These are phyloP conservation scores for Drosophila nikananu DNA, from an alignment of 1,140 invertebrate species.

Conservation along the genomic window DNA sequence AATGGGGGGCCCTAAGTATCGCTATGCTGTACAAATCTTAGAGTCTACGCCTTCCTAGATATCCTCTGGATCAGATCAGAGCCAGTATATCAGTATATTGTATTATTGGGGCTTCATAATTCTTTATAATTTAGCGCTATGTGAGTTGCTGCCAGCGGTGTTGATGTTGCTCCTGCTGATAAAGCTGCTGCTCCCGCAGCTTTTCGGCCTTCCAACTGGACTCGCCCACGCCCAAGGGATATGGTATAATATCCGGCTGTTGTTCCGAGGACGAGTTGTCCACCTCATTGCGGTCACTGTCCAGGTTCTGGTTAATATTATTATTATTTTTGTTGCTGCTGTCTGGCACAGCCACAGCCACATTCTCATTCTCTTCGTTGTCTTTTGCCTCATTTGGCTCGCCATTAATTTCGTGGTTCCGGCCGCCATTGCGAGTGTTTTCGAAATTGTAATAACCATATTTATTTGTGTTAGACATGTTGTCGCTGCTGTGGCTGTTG, in stretches of 20 bases:
- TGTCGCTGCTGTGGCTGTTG: constrained; percentile 33
- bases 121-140: too few species aligned
- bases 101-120: constrained; percentile 35
- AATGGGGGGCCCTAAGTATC: constrained; percentile 56
- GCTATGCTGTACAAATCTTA: constrained; percentile 80
- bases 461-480: constrained; percentile 55
- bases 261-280: constrained; percentile 67
- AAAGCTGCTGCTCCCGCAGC: constrained; percentile 39
- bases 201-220: constrained; percentile 67
- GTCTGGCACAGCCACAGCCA: constrained; percentile 7
- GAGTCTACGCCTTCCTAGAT: constrained; percentile 42
- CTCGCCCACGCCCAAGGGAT: constrained; percentile 72
- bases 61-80: constrained; percentile 17
- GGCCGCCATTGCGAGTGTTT: constrained; percentile 49
- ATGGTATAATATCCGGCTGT: constrained; percentile 81
- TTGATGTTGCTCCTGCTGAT: constrained; percentile 42
- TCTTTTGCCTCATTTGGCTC: constrained; percentile 52
- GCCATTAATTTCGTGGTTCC: constrained; percentile 52
- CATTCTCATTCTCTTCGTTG: constrained; percentile 18
- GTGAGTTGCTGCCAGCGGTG: constrained; percentile 55
- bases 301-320: constrained; percentile 21
- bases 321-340: too few species aligned
- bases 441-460: constrained; percentile 52
- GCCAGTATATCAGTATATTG: constrained; percentile 4
- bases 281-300: constrained; percentile 49